Evolutionary conservation across 2,888 invertebrate species (phyloP).

Genomic region (Chloromyia formosa): DNA sequence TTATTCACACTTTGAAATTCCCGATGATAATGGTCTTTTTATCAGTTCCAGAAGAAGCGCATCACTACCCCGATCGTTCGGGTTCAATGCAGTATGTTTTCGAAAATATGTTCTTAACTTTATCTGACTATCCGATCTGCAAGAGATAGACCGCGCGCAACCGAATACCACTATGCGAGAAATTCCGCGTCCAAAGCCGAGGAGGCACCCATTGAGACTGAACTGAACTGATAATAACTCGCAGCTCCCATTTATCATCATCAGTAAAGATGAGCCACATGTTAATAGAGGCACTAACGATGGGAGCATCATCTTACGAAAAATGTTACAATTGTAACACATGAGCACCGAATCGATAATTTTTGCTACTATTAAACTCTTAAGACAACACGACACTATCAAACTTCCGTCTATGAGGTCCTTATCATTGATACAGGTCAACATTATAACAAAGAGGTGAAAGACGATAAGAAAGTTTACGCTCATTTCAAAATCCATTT

Average conservation of each 20-base stretch:
- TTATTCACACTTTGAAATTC: background rate
- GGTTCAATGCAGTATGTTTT: background rate
- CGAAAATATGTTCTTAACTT: background rate
- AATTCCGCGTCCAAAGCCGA: constrained; percentile 35
- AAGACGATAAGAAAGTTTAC: constrained; percentile 6
- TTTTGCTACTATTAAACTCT: background rate
- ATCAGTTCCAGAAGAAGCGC: background rate
- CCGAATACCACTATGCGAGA: background rate
- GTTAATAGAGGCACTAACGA: background rate
- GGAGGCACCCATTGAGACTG: constrained; percentile 44
- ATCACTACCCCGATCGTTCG: background rate
- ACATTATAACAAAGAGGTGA: constrained; percentile 5
- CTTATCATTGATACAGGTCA: constrained; percentile 14
- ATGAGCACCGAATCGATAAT: background rate
- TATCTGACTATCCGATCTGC: background rate
- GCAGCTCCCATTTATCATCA: constrained; percentile 1
- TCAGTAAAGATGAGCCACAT: constrained; percentile 8
- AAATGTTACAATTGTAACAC: background rate
- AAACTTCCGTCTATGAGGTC: background rate
- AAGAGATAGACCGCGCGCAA: background rate
- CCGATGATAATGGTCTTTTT: background rate
- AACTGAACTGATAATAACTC: constrained; percentile 35
- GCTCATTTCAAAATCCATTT: background rate
- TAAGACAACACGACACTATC: background rate
- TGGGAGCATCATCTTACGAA: background rate